Conservation (phyloP, 2,888 invertebrate genomes). For the Pyrrhosoma nymphula region DNA sequence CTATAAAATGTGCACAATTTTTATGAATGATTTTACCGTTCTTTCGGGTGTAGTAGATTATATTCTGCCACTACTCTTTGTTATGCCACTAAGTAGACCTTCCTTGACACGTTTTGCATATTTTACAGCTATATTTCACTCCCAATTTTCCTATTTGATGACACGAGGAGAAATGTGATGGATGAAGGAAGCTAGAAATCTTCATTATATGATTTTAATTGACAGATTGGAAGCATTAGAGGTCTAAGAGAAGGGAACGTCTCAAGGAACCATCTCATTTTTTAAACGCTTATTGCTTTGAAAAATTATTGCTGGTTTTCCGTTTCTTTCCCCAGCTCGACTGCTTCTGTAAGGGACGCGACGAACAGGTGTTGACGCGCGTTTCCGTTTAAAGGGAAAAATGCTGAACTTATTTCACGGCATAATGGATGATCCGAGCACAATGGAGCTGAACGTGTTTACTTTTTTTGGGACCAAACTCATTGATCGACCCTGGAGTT, state of each 20-base stretch:
- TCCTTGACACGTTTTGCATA: no score
- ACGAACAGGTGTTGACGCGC: neutral
- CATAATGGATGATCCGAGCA: neutral
- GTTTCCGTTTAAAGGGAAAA: neutral
- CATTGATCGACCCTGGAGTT: neutral
- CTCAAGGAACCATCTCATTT: neutral
- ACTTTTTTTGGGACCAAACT: neutral
- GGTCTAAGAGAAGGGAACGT: neutral
- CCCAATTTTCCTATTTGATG: neutral
- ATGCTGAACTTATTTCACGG: neutral
- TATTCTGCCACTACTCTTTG: no score
- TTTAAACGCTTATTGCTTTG: neutral
- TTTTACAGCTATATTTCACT: no score
- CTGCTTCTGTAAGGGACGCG: neutral
- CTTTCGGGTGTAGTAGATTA: no score
- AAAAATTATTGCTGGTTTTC: neutral
- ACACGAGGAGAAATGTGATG: neutral
- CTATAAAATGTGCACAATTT: no score
- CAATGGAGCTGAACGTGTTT: neutral
- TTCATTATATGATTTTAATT: neutral
- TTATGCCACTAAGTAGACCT: no score
- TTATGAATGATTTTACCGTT: no score
- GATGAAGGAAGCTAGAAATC: neutral
- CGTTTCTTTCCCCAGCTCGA: neutral
- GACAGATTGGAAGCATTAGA: neutral